Evolutionary conservation across 2,113 vertebrate species (phyloP).

Genomic region (Hippocampus abdominalis): DNA sequence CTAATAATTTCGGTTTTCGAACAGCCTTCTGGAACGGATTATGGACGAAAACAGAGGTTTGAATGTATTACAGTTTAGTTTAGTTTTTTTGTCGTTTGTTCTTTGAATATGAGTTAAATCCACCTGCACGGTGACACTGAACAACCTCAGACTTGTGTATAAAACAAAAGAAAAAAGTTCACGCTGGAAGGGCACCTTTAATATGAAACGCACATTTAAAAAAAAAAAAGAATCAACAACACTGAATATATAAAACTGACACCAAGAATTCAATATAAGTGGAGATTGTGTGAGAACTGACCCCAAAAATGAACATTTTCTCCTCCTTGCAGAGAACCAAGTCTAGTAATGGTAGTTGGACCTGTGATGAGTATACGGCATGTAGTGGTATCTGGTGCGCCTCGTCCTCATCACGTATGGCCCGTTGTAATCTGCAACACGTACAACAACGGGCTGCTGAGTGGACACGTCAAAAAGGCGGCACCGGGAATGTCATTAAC

Average conservation of each 20-base stretch:
- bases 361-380: constrained; percentile 31
- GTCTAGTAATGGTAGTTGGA: accelerated
- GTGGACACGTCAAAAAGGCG: background rate
- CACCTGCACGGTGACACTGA: too few relatives aligned
- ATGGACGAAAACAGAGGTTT: too few relatives aligned
- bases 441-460: background rate
- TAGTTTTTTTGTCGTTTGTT: too few relatives aligned
- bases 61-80: too few relatives aligned
- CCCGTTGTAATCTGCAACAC: constrained; percentile 19
- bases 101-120: too few relatives aligned
- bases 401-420: constrained; percentile 33
- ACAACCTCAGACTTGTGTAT: too few relatives aligned
- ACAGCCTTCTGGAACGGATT: too few relatives aligned
- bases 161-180: too few relatives aligned
- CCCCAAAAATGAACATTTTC: background rate
- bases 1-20: too few relatives aligned
- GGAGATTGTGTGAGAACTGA: background rate
- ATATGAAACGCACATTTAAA: background rate
- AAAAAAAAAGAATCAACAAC: background rate
- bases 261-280: background rate
- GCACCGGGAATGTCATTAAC: background rate
- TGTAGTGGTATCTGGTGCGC: constrained; percentile 19
- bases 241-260: background rate
- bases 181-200: background rate
- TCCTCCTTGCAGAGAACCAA: background rate